Percentiles rank a stretch among this genome's conserved stretches.
Conservation (phyloP, 2,113 vertebrate genomes). For the Halichoeres trimaculatus region DNA sequence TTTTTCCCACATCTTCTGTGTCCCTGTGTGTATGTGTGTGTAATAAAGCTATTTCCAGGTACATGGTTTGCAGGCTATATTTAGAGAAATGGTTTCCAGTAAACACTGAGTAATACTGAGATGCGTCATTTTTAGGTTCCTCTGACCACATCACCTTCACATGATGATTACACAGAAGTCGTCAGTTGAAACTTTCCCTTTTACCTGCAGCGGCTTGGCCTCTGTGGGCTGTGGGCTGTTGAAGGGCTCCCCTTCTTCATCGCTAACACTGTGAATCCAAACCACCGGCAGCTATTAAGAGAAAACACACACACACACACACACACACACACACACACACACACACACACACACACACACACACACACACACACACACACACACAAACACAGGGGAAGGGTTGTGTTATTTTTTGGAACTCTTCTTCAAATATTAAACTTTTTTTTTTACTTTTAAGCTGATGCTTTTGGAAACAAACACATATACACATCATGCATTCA, state of each 20-base stretch:
- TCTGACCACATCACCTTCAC: constrained; percentile 31
- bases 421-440: too few relatives aligned
- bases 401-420: neutral
- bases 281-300: neutral
- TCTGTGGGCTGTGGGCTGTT: neutral
- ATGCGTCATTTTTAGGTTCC: constrained; percentile 58
- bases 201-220: neutral
- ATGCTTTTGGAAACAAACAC: neutral
- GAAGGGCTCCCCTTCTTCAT: too few relatives aligned
- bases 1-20: constrained; percentile 33
- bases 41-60: constrained; percentile 67
- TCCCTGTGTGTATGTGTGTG: constrained; percentile 28
- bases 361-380: too few relatives aligned
- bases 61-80: constrained; percentile 49
- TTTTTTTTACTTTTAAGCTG: too few relatives aligned
- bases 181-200: neutral
- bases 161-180: neutral
- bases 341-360: too few relatives aligned
- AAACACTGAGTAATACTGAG: constrained; percentile 67
- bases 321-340: too few relatives aligned
- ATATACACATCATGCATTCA: too few relatives aligned
- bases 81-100: constrained; percentile 52
- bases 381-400: too few relatives aligned
- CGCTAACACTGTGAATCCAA: neutral
- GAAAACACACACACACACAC: neutral